Percentiles rank a stretch among this genome's conserved stretches.
Evolutionary conservation across 2,888 invertebrate genomes (phyloP).

Genomic region (Diadegma fenestrale): DNA sequence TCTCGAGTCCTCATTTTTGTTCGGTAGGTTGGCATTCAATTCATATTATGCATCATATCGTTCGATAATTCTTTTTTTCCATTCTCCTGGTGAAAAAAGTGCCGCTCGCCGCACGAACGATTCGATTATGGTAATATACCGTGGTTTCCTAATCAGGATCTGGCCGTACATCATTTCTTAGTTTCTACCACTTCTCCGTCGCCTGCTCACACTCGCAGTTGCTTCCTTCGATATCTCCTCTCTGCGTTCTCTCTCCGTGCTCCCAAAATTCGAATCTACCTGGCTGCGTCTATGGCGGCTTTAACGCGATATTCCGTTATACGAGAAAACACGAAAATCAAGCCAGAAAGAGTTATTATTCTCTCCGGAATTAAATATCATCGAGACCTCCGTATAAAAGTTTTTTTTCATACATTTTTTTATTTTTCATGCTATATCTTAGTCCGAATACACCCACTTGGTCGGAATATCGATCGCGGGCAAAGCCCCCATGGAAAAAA

Average conservation of each 20-base stretch:
- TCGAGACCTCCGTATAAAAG: constrained; percentile 33
- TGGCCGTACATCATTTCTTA: constrained; percentile 65
- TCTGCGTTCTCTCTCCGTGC: background rate
- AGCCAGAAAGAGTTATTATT: constrained; percentile 63
- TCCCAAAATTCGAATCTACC: background rate
- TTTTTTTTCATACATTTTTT: constrained; percentile 48
- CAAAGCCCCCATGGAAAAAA: background rate
- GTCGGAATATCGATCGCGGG: constrained; percentile 25
- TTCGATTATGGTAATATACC: constrained; percentile 67
- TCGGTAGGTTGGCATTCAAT: constrained; percentile 44
- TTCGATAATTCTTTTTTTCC: constrained; percentile 21
- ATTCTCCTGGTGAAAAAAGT: constrained; percentile 41
- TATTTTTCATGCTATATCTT: background rate
- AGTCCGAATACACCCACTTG: constrained; percentile 18
- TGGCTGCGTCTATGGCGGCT: constrained; percentile 30
- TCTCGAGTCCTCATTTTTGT: constrained; percentile 49
- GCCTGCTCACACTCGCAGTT: too few relatives aligned
- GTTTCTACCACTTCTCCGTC: constrained; percentile 43
- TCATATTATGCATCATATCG: constrained; percentile 58
- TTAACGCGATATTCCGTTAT: constrained; percentile 61
- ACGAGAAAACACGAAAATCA: constrained; percentile 64
- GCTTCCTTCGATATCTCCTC: background rate
- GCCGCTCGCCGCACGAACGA: constrained; percentile 52
- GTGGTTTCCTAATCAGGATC: constrained; percentile 69
- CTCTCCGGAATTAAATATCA: constrained; percentile 57